Conservation (phyloP, 92 coral and sea anemone species). For the Actinernus sp. region DNA sequence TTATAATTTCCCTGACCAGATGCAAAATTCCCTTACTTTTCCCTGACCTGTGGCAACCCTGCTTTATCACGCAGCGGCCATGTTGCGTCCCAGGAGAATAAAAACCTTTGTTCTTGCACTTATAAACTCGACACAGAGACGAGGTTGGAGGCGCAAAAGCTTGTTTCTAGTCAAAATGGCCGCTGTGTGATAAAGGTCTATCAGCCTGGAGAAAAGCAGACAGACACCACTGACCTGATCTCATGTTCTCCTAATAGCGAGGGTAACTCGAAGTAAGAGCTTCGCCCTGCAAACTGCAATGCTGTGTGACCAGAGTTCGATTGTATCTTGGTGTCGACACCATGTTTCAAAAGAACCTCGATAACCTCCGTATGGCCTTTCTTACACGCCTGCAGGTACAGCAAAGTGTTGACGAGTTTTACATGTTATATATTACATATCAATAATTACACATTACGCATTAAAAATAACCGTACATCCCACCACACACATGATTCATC, state of each 20-base stretch:
- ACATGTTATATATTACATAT: too few relatives aligned
- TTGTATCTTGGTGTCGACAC: conserved; percentile 79
- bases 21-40: too few relatives aligned
- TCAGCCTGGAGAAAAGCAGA: background rate
- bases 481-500: background rate
- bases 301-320: conserved; percentile 85
- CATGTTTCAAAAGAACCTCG: conserved; percentile 70
- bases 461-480: background rate
- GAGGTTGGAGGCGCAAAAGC: too few relatives aligned
- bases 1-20: too few relatives aligned
- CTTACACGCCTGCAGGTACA: conserved; percentile 73
- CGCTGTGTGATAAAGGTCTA: too few relatives aligned
- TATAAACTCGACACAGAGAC: too few relatives aligned
- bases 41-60: too few relatives aligned
- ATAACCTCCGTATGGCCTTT: conserved; percentile 84
- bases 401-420: too few relatives aligned
- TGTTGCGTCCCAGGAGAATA: too few relatives aligned
- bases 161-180: too few relatives aligned
- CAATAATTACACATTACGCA: background rate
- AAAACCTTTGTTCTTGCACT: too few relatives aligned
- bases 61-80: too few relatives aligned
- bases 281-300: conserved; percentile 65
- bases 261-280: conserved; percentile 65
- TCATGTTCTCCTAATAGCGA: conserved; percentile 81
- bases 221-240: conserved; percentile 58